These are phyloP conservation scores for Petrocephalus microphthalmus DNA, from an alignment of 2,113 vertebrate genomes.

Conservation along the genomic window DNA sequence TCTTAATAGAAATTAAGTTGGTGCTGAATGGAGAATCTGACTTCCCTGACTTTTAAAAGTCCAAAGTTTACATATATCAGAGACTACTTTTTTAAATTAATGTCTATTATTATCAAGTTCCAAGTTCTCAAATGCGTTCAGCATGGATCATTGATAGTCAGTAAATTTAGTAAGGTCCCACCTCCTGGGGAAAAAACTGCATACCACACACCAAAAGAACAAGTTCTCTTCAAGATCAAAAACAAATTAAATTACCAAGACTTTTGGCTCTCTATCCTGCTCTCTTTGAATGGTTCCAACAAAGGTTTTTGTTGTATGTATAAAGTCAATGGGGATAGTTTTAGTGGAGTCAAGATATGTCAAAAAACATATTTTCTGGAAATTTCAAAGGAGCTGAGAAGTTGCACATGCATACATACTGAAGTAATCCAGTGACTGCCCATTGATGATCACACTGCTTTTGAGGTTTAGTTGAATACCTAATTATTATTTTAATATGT, in stretches of 20 bases:
- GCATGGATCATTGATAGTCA: not conserved
- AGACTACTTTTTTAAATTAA: slow-evolving; percentile 53
- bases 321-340: slow-evolving; percentile 49
- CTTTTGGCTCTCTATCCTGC: slow-evolving; percentile 36
- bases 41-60: slow-evolving; percentile 57
- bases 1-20: slow-evolving; percentile 74
- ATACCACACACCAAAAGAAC: slow-evolving; percentile 56
- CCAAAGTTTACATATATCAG: slow-evolving; percentile 60
- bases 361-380: slow-evolving; percentile 60
- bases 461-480: not conserved
- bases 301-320: slow-evolving; percentile 54
- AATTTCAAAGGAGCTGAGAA: slow-evolving; percentile 56
- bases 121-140: not conserved
- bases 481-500: not conserved
- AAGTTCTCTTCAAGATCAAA: slow-evolving; percentile 71
- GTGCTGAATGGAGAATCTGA: slow-evolving; percentile 62
- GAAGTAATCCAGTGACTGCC: not conserved
- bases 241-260: slow-evolving; percentile 69
- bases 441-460: not conserved
- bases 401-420: slow-evolving; percentile 49
- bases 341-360: slow-evolving; percentile 52
- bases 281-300: slow-evolving; percentile 58
- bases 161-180: not conserved
- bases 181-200: slow-evolving; percentile 26
- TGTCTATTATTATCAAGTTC: slow-evolving; percentile 31